These are phyloP conservation scores for Melanotaenia parkinsoni DNA, from an alignment of 2,797 vertebrate genomes.

Conservation along the genomic window DNA sequence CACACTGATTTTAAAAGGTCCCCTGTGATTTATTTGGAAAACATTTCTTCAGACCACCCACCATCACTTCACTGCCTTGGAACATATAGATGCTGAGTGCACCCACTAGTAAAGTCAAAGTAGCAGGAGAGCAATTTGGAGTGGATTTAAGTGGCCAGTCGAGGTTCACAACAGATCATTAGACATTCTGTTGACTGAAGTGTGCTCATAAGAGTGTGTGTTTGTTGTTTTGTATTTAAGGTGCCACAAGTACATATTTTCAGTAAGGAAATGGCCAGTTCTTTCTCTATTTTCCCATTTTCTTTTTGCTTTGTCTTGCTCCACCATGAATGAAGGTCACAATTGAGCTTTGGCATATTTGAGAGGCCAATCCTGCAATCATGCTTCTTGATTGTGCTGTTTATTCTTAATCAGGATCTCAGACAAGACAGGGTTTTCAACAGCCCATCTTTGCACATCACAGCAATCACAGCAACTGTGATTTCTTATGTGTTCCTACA, in stretches of 20 bases:
- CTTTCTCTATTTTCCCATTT: background rate
- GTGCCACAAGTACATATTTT: conserved; percentile 15
- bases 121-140: conserved; percentile 44
- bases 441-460: conserved; percentile 40
- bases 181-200: conserved; percentile 21
- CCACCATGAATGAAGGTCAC: conserved; percentile 60
- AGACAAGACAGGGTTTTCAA: conserved; percentile 47
- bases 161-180: conserved; percentile 45
- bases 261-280: conserved; percentile 11
- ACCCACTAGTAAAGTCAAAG: conserved; percentile 37
- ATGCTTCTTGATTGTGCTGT: conserved; percentile 72
- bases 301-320: background rate
- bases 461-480: conserved; percentile 73
- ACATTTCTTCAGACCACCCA: conserved; percentile 62
- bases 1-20: conserved; percentile 63
- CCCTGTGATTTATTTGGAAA: conserved; percentile 68
- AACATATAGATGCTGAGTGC: conserved; percentile 44
- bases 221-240: background rate
- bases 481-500: conserved; percentile 55
- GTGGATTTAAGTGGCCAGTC: conserved; percentile 50
- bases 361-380: conserved; percentile 64
- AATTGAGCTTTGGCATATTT: conserved; percentile 43
- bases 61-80: conserved; percentile 23
- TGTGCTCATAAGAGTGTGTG: background rate
- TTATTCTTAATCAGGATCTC: conserved; percentile 72